Evolutionary conservation across 2,797 vertebrate species (phyloP), one percentile per base, ranked within the genome.

Genomic region (Poeciliopsis gracilis): DNA sequence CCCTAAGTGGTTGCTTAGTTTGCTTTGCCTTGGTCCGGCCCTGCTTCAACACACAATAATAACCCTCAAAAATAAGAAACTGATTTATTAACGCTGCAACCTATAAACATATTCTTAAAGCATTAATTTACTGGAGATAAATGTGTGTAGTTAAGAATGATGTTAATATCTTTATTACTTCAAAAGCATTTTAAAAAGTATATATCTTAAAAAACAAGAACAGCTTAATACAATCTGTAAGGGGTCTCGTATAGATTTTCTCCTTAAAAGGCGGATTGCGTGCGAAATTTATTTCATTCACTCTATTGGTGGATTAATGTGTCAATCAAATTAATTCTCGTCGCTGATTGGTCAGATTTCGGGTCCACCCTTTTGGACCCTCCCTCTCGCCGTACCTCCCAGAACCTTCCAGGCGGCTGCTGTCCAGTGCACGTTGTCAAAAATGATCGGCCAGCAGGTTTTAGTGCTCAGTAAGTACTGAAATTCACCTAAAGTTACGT

Each of bases 371-470:
- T 0, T 0, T 1, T 46, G 11, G 74, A 25, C 49, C 82, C 74
- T 90, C 87, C 82, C 82, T 91, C 82, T 85, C 75, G 49, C 82
- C 84, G 80, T 75, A 84, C 85, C 79, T 72, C 77, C 79, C 92
- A 96, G 96, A 97, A 97, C 87, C 84, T 97, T 97, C 96, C 83
- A 80, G 86, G 81, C 86, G n/a, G 6, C 20, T 78, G 20, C 78
- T 84, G 79, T 79, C 51, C 72, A 13, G 38, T 76, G 43, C 82
- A 38, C 85, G 83, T 86, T 49, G 90, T 87, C 88, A 95, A 90
- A 41, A 81, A 98, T 98, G 97, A 93, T 97, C 94, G 97, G 96
- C 83, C 95, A 97, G 91, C 97, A 97, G 76, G 97, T 98, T 77
- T 90, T 97, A 86, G 97, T 98, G 82, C 94, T 98, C 81, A 98